A percentile compares a stretch with the other conserved stretches of the same genome.
These are phyloP conservation scores for Rotaria socialis DNA, from an alignment of 2,888 invertebrate species.

Conservation along the genomic window DNA sequence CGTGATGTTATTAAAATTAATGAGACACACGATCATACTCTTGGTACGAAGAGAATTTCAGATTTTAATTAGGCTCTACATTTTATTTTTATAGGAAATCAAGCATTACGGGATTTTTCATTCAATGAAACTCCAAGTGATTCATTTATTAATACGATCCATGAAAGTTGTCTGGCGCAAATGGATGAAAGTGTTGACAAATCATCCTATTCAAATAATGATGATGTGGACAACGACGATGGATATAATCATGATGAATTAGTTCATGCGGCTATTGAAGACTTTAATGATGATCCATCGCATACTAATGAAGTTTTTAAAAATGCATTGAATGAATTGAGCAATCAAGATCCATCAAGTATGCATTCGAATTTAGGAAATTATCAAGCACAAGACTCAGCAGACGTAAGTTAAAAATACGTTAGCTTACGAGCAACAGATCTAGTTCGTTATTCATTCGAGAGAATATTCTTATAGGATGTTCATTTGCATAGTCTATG, in stretches of 20 bases:
- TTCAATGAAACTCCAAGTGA: constrained; percentile 1
- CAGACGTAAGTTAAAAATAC: background rate
- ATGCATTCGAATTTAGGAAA: background rate
- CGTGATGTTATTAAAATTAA: background rate
- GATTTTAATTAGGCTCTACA: too few relatives aligned
- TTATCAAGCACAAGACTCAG: background rate
- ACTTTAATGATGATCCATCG: background rate
- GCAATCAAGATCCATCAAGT: constrained; percentile 4
- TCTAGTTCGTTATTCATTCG: too few relatives aligned
- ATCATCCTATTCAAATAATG: background rate
- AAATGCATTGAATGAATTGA: background rate
- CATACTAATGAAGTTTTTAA: constrained; percentile 15
- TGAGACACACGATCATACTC: background rate
- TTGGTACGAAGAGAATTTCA: background rate
- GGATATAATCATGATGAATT: constrained; percentile 17
- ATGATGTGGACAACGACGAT: background rate
- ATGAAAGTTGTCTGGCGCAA: constrained; percentile 18
- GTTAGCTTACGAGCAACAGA: too few relatives aligned
- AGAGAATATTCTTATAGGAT: too few relatives aligned
- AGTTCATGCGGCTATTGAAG: background rate
- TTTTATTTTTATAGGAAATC: background rate
- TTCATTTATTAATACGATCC: constrained; percentile 28
- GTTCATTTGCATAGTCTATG: too few relatives aligned
- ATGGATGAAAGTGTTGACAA: background rate
- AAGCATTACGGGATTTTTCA: constrained; percentile 18